Conservation (phyloP, 2,113 vertebrate species). For the Hippocampus zosterae region DNA sequence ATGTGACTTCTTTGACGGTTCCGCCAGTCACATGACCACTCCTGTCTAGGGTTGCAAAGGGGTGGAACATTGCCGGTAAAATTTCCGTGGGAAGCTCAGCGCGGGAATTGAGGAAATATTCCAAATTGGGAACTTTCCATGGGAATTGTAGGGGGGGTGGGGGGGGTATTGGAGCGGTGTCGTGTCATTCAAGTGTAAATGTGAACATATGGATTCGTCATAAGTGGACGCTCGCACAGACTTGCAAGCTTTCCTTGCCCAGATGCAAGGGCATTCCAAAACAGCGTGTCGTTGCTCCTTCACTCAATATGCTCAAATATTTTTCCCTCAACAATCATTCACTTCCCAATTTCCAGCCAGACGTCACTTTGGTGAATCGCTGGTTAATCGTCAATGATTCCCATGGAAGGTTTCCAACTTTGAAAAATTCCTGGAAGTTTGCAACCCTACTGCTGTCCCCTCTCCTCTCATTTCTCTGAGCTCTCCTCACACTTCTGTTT, state of each 20-base stretch:
- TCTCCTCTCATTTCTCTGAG: slow-evolving; percentile 47
- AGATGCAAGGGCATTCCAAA: too few relatives aligned
- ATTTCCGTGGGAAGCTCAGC: not conserved
- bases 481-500: slow-evolving; percentile 25
- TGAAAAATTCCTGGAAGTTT: not conserved
- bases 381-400: not conserved
- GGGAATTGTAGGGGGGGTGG: not conserved
- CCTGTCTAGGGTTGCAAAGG: slow-evolving; percentile 11
- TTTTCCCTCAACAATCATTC: too few relatives aligned
- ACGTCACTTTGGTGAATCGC: too few relatives aligned
- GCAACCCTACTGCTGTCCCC: slow-evolving; percentile 30
- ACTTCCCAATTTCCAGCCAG: too few relatives aligned
- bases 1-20: slow-evolving; percentile 20
- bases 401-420: not conserved
- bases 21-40: slow-evolving; percentile 41
- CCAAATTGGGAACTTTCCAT: not conserved
- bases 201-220: not conserved
- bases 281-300: too few relatives aligned
- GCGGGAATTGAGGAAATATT: not conserved
- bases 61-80: not conserved
- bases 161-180: too few relatives aligned
- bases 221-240: not conserved
- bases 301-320: too few relatives aligned
- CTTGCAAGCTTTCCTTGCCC: too few relatives aligned
- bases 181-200: not conserved